Percentiles rank a stretch among this genome's conserved stretches.
These are phyloP conservation scores for Cecidostiba fungosa DNA, from an alignment of 2,888 invertebrate species.

Conservation along the genomic window DNA sequence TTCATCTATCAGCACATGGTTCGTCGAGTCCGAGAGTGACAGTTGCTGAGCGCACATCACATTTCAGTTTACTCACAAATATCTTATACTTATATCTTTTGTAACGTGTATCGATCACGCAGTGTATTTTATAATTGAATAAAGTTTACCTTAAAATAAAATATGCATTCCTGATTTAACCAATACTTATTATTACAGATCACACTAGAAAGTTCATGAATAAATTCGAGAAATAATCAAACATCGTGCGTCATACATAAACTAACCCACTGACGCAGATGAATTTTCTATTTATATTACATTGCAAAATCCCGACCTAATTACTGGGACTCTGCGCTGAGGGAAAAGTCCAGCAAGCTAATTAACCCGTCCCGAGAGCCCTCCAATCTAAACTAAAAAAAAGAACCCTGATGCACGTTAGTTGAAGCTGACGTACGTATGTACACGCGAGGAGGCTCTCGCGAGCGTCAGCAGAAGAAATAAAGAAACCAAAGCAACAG, in stretches of 20 bases:
- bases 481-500: constrained; percentile 30
- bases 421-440: neutral
- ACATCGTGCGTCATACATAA: neutral
- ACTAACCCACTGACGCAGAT: neutral
- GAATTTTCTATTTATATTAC: neutral
- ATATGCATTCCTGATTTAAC: too few relatives aligned
- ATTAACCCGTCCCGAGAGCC: neutral
- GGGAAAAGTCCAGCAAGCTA: neutral
- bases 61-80: too few relatives aligned
- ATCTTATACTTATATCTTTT: too few relatives aligned
- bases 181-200: neutral
- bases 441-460: too few relatives aligned
- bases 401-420: neutral
- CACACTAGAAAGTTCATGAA: neutral
- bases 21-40: too few relatives aligned
- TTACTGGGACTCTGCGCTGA: neutral
- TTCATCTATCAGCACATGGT: too few relatives aligned
- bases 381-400: constrained; percentile 12
- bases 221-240: neutral
- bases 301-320: neutral
- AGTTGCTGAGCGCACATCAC: too few relatives aligned
- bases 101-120: too few relatives aligned
- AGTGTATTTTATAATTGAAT: too few relatives aligned
- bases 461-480: constrained; percentile 10
- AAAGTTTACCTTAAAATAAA: too few relatives aligned